Evolutionary conservation across 2,888 invertebrate species (phyloP).

Genomic region (Diarsia dahlii): DNA sequence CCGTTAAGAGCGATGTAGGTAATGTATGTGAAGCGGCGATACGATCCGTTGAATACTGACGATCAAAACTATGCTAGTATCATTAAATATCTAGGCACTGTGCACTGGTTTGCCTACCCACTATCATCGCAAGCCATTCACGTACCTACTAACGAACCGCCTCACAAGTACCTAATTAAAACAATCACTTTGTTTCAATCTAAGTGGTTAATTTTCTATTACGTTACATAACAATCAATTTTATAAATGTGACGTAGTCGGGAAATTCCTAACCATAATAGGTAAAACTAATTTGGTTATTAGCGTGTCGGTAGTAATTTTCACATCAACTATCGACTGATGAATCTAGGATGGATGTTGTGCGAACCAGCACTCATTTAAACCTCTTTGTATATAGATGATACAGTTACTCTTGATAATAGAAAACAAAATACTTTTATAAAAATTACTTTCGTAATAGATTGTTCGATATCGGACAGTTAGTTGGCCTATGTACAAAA

Average conservation of each 20-base stretch:
- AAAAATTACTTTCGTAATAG: slow-evolving; percentile 51
- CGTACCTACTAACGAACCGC: slow-evolving; percentile 29
- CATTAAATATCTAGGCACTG: slow-evolving; percentile 26
- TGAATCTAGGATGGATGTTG: slow-evolving; percentile 42
- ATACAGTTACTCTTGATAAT: slow-evolving; percentile 42
- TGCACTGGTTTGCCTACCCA: neutral
- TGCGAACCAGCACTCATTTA: slow-evolving; percentile 27
- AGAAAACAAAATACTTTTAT: slow-evolving; percentile 43
- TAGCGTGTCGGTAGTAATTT: slow-evolving; percentile 48
- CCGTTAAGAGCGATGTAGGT: slow-evolving; percentile 61
- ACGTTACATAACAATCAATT: slow-evolving; percentile 39
- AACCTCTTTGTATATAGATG: slow-evolving; percentile 16
- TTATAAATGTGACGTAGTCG: slow-evolving; percentile 29
- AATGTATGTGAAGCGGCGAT: slow-evolving; percentile 49
- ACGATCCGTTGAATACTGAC: slow-evolving; percentile 44
- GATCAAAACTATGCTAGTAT: slow-evolving; percentile 20
- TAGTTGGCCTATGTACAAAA: slow-evolving; percentile 35
- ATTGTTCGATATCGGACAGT: slow-evolving; percentile 15
- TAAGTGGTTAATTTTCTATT: slow-evolving; percentile 43
- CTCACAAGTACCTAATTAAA: slow-evolving; percentile 36
- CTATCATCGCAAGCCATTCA: slow-evolving; percentile 15
- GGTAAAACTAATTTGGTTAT: slow-evolving; percentile 59
- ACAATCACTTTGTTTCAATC: slow-evolving; percentile 41
- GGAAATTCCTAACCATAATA: slow-evolving; percentile 56
- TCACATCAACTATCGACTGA: slow-evolving; percentile 37